These are phyloP conservation scores for Epinotia nisella DNA, from an alignment of 2,888 invertebrate species.

Conservation along the genomic window DNA sequence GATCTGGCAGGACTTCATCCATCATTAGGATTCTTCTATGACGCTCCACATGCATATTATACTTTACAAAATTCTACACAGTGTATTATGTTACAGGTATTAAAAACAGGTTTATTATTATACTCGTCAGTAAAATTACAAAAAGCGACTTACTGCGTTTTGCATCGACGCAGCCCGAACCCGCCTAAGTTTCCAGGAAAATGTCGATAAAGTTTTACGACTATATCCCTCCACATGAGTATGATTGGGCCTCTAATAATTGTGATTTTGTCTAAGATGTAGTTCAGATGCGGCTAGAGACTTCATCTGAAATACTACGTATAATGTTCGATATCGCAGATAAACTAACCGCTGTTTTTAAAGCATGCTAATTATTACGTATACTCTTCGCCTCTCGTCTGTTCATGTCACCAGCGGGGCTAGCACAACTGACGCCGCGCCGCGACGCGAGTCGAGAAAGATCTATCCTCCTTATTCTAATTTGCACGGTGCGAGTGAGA, in stretches of 20 bases:
- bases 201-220: constrained; percentile 46
- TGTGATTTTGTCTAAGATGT: constrained; percentile 32
- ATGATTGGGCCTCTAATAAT: constrained; percentile 36
- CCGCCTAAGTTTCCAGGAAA: constrained; percentile 33
- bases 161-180: background rate
- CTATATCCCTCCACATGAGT: constrained; percentile 41
- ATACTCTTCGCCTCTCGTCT: too few relatives aligned
- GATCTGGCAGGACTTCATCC: background rate
- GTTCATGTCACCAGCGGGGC: too few relatives aligned
- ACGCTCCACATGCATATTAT: background rate
- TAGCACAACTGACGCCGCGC: too few relatives aligned
- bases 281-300: constrained; percentile 7
- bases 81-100: background rate
- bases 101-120: background rate
- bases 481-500: too few relatives aligned
- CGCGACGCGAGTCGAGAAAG: too few relatives aligned
- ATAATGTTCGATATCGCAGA: background rate
- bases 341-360: background rate
- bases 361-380: background rate
- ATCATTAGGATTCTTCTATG: too few relatives aligned
- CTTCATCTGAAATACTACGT: constrained; percentile 9
- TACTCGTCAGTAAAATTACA: constrained; percentile 7
- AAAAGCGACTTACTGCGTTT: constrained; percentile 15
- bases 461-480: too few relatives aligned
- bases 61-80: background rate